phyloP scores from a whole-genome alignment of 2,113 vertebrate species.

The Myiagra hebetior region DNA sequence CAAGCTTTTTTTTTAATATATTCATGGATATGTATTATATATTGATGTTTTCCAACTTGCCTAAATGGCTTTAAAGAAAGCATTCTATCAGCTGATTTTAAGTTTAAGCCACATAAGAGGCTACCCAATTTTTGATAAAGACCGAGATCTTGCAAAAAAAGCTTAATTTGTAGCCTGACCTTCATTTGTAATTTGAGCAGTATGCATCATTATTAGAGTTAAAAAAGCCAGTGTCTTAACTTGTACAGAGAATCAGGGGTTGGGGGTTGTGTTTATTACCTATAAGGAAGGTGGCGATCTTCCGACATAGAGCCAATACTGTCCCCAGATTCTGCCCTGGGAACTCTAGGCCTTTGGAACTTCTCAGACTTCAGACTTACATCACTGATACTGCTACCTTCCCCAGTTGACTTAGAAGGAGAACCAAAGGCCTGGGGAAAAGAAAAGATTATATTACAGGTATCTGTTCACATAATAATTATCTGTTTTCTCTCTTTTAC shows the following conservation, averaged over 20 bases:
- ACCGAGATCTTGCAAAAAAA: background rate
- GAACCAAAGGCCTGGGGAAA: slow-evolving; percentile 68
- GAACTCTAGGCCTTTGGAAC: slow-evolving; percentile 78
- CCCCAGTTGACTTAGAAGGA: slow-evolving; percentile 73
- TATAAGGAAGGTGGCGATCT: slow-evolving; percentile 85
- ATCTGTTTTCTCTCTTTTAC: background rate
- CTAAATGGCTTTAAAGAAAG: background rate
- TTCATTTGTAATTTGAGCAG: background rate
- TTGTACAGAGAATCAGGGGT: background rate
- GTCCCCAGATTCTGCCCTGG: slow-evolving; percentile 75
- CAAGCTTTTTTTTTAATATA: background rate
- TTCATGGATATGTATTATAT: background rate
- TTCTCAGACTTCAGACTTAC: slow-evolving; percentile 71
- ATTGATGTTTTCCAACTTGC: background rate
- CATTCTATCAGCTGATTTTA: background rate
- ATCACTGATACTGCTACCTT: slow-evolving; percentile 68
- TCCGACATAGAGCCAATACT: slow-evolving; percentile 71
- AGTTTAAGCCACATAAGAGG: background rate
- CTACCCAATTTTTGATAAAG: background rate
- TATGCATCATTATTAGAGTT: background rate
- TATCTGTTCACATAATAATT: background rate
- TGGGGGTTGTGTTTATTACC: slow-evolving; percentile 64
- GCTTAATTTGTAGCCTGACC: background rate
- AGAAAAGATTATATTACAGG: background rate
- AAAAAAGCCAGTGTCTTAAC: background rate